Percentiles rank a stretch among this genome's conserved stretches.
Conservation (phyloP, 2,888 invertebrate genomes). For the Spisula subtruncata region DNA sequence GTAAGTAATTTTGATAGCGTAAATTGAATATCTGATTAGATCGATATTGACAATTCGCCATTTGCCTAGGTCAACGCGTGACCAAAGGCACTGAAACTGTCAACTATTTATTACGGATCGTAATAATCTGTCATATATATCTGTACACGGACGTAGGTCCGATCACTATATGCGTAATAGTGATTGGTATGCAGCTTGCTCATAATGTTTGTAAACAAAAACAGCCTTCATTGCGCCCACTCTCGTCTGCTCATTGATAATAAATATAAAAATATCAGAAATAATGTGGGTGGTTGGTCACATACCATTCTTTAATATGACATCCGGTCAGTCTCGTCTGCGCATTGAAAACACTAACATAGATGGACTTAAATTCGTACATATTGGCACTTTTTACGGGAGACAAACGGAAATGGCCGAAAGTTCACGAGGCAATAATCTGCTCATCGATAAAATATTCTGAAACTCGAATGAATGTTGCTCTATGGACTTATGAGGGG, state of each 20-base stretch:
- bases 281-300: too few species aligned
- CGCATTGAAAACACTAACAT: neutral
- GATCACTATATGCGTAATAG: neutral
- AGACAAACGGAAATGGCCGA: too few species aligned
- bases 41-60: slow-evolving; percentile 26
- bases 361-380: too few species aligned
- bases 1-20: slow-evolving; percentile 31
- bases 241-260: slow-evolving; percentile 8
- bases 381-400: too few species aligned
- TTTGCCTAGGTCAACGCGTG: slow-evolving; percentile 36
- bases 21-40: slow-evolving; percentile 46
- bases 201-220: slow-evolving; percentile 26
- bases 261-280: neutral
- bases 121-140: slow-evolving; percentile 48
- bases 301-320: too few species aligned
- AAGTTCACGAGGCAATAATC: too few species aligned
- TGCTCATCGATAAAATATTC: too few species aligned
- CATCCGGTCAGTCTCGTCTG: neutral
- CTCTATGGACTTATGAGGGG: too few species aligned
- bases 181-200: slow-evolving; percentile 28
- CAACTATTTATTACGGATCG: slow-evolving; percentile 36
- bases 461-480: too few species aligned
- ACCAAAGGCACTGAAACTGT: slow-evolving; percentile 44
- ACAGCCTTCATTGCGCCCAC: neutral
- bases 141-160: slow-evolving; percentile 33